These are phyloP conservation scores for Macrotis lagotis DNA, from an alignment of 2,113 vertebrate genomes.

Conservation along the genomic window DNA sequence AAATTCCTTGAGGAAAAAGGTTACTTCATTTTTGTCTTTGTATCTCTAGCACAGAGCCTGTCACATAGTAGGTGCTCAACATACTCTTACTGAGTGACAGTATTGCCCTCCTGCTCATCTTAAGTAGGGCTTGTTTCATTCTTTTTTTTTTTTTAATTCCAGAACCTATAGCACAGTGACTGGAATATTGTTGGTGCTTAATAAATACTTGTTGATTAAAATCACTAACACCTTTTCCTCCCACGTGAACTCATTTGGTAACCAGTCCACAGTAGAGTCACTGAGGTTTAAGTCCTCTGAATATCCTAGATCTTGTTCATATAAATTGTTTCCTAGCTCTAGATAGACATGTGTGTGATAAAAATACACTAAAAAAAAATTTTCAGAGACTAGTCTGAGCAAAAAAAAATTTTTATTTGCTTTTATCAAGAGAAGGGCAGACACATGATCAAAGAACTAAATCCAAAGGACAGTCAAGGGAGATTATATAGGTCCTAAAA, in stretches of 20 bases:
- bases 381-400: no score
- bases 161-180: not conserved
- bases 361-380: no score
- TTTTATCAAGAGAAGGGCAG: no score
- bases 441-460: no score
- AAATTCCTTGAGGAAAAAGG: not conserved
- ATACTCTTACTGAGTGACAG: not conserved
- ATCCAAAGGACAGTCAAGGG: no score
- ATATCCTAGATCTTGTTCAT: not conserved
- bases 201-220: not conserved
- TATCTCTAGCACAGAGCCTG: not conserved
- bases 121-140: not conserved
- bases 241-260: not conserved
- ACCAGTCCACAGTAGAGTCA: no score
- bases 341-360: no score
- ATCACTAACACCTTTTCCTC: not conserved
- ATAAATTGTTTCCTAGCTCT: not conserved
- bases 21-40: not conserved
- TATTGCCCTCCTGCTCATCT: not conserved
- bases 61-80: not conserved
- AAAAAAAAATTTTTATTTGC: no score
- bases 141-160: not conserved
- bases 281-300: not conserved
- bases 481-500: no score
- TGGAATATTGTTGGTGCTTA: not conserved